phyloP scores from a whole-genome alignment of 1,140 invertebrate genomes.

The Akabosia matsudoensis region DNA sequence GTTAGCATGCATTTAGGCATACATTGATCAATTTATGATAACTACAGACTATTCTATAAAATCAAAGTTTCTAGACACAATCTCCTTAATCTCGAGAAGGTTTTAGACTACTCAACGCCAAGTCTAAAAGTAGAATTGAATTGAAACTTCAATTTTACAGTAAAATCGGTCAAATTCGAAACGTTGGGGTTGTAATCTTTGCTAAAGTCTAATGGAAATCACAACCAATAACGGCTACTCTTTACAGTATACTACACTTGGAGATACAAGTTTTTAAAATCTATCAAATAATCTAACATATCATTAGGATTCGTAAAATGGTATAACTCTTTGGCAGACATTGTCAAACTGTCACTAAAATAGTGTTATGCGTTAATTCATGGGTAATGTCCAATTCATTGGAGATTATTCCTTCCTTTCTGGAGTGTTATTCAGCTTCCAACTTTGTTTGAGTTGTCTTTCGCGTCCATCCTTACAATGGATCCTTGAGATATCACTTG shows the following conservation, averaged over 20 bases:
- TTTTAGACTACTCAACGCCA: neutral
- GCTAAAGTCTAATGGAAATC: neutral
- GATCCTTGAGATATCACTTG: neutral
- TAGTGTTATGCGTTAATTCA: conserved; percentile 1
- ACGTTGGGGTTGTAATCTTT: too few relatives aligned
- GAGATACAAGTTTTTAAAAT: neutral
- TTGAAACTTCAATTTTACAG: neutral
- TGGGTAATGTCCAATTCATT: neutral
- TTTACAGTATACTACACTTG: neutral
- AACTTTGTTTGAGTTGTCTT: conserved; percentile 17
- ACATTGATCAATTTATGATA: too few relatives aligned
- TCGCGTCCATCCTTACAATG: neutral
- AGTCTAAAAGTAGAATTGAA: neutral
- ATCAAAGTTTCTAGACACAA: neutral
- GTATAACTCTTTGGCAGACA: conserved; percentile 11
- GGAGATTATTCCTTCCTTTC: neutral
- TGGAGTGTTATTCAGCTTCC: neutral
- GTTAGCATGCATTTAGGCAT: too few relatives aligned
- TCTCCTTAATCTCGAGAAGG: conserved; percentile 16
- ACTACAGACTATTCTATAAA: neutral
- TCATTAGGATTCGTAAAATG: neutral
- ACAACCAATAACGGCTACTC: neutral
- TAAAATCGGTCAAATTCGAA: too few relatives aligned
- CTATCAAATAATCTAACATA: neutral
- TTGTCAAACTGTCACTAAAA: conserved; percentile 10